Evolutionary conservation across 2,888 invertebrate species (phyloP).

Genomic region (Abrostola triplasia): DNA sequence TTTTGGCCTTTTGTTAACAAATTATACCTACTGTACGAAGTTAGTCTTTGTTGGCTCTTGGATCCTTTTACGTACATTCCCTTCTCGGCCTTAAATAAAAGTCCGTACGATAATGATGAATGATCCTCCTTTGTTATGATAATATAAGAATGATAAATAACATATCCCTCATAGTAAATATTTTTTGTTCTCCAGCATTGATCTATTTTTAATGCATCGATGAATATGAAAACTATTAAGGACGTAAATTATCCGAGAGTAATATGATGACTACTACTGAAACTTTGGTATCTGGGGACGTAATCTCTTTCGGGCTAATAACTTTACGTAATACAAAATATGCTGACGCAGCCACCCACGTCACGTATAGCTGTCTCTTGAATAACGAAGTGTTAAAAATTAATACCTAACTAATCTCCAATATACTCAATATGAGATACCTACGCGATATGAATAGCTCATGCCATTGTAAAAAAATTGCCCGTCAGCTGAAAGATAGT

Average conservation of each 20-base stretch:
- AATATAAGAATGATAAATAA: constrained; percentile 77
- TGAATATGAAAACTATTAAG: constrained; percentile 44
- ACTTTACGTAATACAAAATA: constrained; percentile 24
- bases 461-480: too few relatives aligned
- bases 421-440: too few relatives aligned
- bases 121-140: constrained; percentile 75
- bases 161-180: constrained; percentile 55
- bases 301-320: constrained; percentile 37
- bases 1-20: constrained; percentile 72
- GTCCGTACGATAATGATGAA: constrained; percentile 78
- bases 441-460: too few relatives aligned
- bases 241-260: constrained; percentile 45
- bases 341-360: background rate
- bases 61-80: constrained; percentile 64
- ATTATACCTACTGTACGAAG: constrained; percentile 61
- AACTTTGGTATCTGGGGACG: constrained; percentile 23
- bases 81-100: constrained; percentile 70
- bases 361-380: background rate
- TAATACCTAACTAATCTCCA: too few relatives aligned
- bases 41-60: constrained; percentile 56
- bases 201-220: constrained; percentile 43
- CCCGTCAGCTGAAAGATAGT: too few relatives aligned
- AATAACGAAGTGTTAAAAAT: too few relatives aligned
- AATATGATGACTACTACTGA: constrained; percentile 33
- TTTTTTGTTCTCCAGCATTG: constrained; percentile 50